Base-by-base conservation (phyloP, 2,797 vertebrate species). In the Pseudochaenichthys georgianus region DNA sequence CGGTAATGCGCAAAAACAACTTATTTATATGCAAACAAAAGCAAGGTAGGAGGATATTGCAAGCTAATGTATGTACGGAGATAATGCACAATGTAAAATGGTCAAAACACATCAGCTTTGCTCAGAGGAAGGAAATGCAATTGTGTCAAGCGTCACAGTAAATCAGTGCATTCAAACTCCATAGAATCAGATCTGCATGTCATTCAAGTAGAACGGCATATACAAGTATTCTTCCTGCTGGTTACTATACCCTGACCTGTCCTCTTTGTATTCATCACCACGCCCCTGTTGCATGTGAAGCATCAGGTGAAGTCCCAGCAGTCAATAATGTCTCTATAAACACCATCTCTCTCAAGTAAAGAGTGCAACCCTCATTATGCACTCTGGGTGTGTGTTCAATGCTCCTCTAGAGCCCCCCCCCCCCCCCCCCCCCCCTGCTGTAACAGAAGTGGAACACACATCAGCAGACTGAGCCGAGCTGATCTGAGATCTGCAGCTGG, bases 341-440 rank as follows among this genome's bases (percentile, higher is more conserved):
- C 84, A 85, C 50, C 58, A 38, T 63, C 53, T 72, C 62, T 71
- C 70, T 19, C 64, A 80, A 74, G 80, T 82, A 87, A 84, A 90
- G 45, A 89, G 70, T 19, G 75, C 60, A 34, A 78, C 69, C 52
- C 73, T 84, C 80, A 84, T 86, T 83, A 88, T 80, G 73, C 71
- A 85, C 82, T 70, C 73, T 15, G 60, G 55, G 31, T 85, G 80
- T 83, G 78, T 84, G 76, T 67, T 77, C 50, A 73, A 64, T 63
- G 70, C 77, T 80, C 75, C 80, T 84, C 45, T 69, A 11, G 77
- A 64, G 65, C n/a, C n/a, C n/a, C n/a, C n/a, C n/a, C n/a, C n/a
- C n/a, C n/a, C n/a, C n/a, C n/a, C n/a, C 71, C 75, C 47, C 50
- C 75, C 47, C 50, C 31, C 8, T 3, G 57, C 73, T 46, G 47